phyloP scores from a whole-genome alignment of 2,797 vertebrate genomes.

The Etheostoma perlongum region DNA sequence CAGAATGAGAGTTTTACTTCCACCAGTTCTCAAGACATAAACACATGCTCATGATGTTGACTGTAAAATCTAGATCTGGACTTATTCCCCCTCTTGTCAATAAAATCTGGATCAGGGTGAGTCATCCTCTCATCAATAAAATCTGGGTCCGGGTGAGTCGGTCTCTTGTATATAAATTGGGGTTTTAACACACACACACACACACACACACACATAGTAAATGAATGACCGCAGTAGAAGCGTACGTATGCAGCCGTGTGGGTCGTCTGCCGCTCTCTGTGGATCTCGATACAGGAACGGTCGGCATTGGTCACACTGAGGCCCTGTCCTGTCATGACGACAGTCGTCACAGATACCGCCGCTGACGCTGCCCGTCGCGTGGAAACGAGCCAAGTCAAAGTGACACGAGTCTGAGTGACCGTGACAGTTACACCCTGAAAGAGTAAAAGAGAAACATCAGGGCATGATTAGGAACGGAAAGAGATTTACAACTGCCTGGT shows the following conservation, averaged over 20 bases:
- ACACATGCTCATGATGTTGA: too few relatives aligned
- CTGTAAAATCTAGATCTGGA: too few relatives aligned
- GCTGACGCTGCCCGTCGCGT: constrained; percentile 77
- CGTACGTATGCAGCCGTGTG: constrained; percentile 86
- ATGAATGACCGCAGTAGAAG: not conserved
- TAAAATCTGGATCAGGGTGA: too few relatives aligned
- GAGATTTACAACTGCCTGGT: too few relatives aligned
- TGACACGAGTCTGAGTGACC: constrained; percentile 89
- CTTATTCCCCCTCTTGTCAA: too few relatives aligned
- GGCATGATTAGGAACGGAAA: too few relatives aligned
- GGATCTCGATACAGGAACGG: constrained; percentile 86
- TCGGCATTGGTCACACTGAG: constrained; percentile 88
- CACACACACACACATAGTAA: not conserved
- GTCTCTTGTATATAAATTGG: too few relatives aligned
- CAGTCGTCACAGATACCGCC: constrained; percentile 91
- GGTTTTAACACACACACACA: too few relatives aligned
- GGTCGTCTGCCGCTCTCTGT: constrained; percentile 77
- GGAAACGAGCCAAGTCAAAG: constrained; percentile 83
- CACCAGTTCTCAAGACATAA: too few relatives aligned
- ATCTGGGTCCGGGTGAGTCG: too few relatives aligned
- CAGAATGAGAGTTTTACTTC: too few relatives aligned
- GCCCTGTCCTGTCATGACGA: constrained; percentile 84
- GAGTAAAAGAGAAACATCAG: constrained; percentile 46
- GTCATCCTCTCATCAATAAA: too few relatives aligned
- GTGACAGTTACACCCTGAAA: constrained; percentile 89